These are phyloP conservation scores for Atherinosoma microstoma DNA, from an alignment of 2,797 vertebrate genomes.

Conservation along the genomic window DNA sequence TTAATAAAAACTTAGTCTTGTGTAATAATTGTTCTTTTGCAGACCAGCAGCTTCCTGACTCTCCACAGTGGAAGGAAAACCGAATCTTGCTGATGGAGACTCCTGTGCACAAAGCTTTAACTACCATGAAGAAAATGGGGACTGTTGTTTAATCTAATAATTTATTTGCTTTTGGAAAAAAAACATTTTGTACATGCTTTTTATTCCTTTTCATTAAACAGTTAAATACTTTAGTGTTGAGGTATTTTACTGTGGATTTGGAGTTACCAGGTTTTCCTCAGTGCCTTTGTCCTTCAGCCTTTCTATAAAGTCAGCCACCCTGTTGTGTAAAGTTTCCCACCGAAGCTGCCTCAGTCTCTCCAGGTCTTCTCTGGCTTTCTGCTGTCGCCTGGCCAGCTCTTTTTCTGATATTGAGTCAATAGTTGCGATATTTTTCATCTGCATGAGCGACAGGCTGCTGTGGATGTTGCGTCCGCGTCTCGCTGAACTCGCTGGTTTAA, in stretches of 20 bases:
- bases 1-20: not conserved
- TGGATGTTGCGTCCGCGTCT: slow-evolving; percentile 42
- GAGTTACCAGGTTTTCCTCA: not conserved
- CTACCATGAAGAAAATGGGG: slow-evolving; percentile 62
- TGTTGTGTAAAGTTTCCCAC: slow-evolving; percentile 74
- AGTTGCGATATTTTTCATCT: slow-evolving; percentile 80
- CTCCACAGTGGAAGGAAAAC: slow-evolving; percentile 75
- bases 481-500: slow-evolving; percentile 14
- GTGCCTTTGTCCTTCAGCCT: slow-evolving; percentile 53
- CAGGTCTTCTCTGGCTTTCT: slow-evolving; percentile 58
- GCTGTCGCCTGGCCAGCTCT: slow-evolving; percentile 67
- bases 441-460: slow-evolving; percentile 74
- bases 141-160: slow-evolving; percentile 60
- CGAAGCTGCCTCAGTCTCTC: slow-evolving; percentile 64
- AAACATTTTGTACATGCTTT: not conserved
- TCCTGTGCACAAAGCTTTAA: slow-evolving; percentile 79
- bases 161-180: not conserved
- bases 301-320: slow-evolving; percentile 76
- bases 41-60: slow-evolving; percentile 70
- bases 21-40: slow-evolving; percentile 25
- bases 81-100: slow-evolving; percentile 68
- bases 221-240: not conserved
- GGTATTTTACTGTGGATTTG: slow-evolving; percentile 1
- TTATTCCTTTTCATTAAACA: slow-evolving; percentile 8
- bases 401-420: slow-evolving; percentile 85